These are phyloP conservation scores for Plecturocebus donacophilus DNA, from an alignment of 2,113 vertebrate genomes.

Conservation along the genomic window DNA sequence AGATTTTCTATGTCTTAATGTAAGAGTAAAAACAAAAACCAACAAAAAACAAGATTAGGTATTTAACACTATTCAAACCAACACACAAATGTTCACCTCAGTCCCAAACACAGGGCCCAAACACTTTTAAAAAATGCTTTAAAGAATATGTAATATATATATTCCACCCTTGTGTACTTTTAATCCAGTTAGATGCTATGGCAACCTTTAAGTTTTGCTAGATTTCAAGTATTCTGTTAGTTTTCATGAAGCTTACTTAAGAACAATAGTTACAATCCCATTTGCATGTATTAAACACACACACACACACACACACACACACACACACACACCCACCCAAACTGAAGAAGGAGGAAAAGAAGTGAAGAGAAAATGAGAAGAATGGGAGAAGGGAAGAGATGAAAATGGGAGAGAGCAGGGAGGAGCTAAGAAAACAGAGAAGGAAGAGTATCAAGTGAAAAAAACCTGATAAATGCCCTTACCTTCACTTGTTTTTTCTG, in stretches of 20 bases:
- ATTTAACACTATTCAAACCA: not conserved
- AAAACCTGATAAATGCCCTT: slow-evolving; percentile 47
- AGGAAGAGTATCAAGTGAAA: not conserved
- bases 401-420: not conserved
- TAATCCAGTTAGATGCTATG: not conserved
- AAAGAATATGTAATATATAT: not conserved
- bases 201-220: not conserved
- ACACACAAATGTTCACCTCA: not conserved
- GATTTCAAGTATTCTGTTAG: not conserved
- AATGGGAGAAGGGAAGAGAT: not conserved
- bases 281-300: not conserved
- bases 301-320: no score
- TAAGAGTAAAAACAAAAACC: not conserved
- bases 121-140: slow-evolving; percentile 1
- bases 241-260: slow-evolving; percentile 1
- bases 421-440: not conserved
- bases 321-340: not conserved
- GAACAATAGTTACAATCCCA: not conserved
- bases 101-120: not conserved
- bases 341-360: not conserved
- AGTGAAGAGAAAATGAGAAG: not conserved
- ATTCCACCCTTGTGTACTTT: not conserved
- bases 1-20: slow-evolving; percentile 18
- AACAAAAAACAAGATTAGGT: not conserved
- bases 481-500: slow-evolving; percentile 88